Base-by-base conservation (phyloP, 2,888 invertebrate species). In the Drosophila sordidula region DNA sequence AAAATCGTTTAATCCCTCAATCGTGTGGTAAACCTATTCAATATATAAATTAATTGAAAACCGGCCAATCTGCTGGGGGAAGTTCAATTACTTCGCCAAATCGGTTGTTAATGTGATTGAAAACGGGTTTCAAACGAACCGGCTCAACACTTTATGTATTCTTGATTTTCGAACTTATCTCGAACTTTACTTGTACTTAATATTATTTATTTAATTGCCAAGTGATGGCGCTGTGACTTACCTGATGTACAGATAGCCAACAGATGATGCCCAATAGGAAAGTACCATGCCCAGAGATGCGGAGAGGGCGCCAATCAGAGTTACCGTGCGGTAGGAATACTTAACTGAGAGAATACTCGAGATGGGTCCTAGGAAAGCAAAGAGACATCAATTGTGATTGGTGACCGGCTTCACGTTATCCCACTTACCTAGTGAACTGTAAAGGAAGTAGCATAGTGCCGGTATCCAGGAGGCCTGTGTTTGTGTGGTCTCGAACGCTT, bases 361-460 rank as follows among this genome's bases (percentile, higher is more conserved):
- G 42, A 97, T 89, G 12, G 97, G 97, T 82, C 97, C 97, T 97
- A 16, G 0, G 46, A 44, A 45, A n/a, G 0, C 5, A 1, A 6
- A 38, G 12, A 2, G 36, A 11, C 3, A 39, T 1, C 14, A 34
- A 32, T 14, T 34, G 34, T 34, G 12, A 12, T 34, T 4, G 4
- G 9, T 29, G 29, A 9, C 29, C 29, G 9, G 3, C 4, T 3
- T 32, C 11, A 11, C 0, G 8, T 6, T 6, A 2, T 6, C 11
- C 18, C 12, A 59, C 93, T 93, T 91, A 97, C 97, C 97, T 90
- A 97, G 93, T 77, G 97, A 97, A 92, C 97, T 97, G 93, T 97
- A 97, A 4, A 97, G 93, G 91, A 97, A 97, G 91, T 97, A 97
- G 89, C 97, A 97, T 6, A 97, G 92, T 0, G 97, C 96, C n/a